Base-by-base conservation (phyloP, 2,797 vertebrate species). In the Enteromius unitaeniatus region DNA sequence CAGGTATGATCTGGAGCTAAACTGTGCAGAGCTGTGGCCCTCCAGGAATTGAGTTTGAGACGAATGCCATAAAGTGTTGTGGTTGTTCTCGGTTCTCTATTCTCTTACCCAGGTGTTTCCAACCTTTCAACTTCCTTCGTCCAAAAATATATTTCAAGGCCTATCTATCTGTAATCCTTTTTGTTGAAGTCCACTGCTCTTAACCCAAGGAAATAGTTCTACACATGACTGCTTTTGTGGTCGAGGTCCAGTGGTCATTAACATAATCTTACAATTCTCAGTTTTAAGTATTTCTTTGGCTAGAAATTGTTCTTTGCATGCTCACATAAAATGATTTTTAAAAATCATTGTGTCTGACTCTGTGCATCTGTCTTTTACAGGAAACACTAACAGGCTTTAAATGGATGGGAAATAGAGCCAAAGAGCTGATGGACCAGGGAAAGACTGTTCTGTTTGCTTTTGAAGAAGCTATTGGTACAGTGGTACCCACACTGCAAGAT, bases 301-400 rank as follows among this genome's bases (percentile, higher is more conserved):
- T 73, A 19, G 23, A 62, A 62, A 62, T 62, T 14, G 7, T 31
- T 73, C 1, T 19, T 21, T 49, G 26, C 28, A 4, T 11, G 28
- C 23, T 21, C 17, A 19, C 45, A 19, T 19, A 19, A 49, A 49
- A 72, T 17, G 2, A 1, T 28, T 72, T 69, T 28, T 1, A 5
- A 19, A 42, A 40, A 49, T 10, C 14, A 7, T 6, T 6, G 5
- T 51, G 31, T n/a, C 3, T 28, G 2, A 34, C 28, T 37, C 26
- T 79, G 34, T 49, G 11, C 17, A 17, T 65, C 4, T 80, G 26
- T 3, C 7, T 65, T 82, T 19, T 69, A 82, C 89, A 99, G 98
- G 98, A 99, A 94, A 99, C 98, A 0, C 89, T 99, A 79, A 99
- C 98, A 0, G 98, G 98, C 78, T 99, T 99, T 90, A 99, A 99